phyloP scores from a whole-genome alignment of 2,888 invertebrate genomes.

The Caenorhabditis parvicauda region DNA sequence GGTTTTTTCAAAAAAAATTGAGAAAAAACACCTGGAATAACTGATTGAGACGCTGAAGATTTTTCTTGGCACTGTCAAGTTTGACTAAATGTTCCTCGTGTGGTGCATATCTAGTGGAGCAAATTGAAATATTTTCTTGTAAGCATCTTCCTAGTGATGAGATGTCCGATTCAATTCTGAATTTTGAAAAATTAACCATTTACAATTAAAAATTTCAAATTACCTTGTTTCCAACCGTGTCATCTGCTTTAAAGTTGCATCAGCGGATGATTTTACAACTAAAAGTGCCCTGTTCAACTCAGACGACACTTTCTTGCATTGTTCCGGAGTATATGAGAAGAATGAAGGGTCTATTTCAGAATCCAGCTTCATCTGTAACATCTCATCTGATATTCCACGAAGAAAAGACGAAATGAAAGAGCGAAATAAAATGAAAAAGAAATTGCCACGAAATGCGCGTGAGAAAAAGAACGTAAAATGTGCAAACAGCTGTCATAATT shows the following conservation, averaged over 20 bases:
- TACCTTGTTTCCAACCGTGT: conserved; percentile 23
- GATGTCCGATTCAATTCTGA: conserved; percentile 25
- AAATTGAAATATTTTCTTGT: conserved; percentile 27
- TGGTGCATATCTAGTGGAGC: conserved; percentile 22
- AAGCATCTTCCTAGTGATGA: conserved; percentile 15
- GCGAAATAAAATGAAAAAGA: too few species aligned
- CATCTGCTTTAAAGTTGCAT: conserved; percentile 22
- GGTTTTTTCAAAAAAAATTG: not conserved
- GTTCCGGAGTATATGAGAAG: too few species aligned
- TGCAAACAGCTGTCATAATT: too few species aligned
- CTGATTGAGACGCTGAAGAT: conserved; percentile 18
- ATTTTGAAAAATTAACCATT: not conserved
- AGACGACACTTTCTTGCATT: too few species aligned
- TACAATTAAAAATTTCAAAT: not conserved
- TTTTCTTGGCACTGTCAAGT: conserved; percentile 21
- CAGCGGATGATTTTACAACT: too few species aligned
- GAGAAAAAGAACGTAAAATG: too few species aligned
- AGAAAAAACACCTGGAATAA: conserved; percentile 7
- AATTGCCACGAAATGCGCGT: too few species aligned
- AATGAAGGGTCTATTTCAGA: too few species aligned
- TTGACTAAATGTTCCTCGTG: conserved; percentile 29
- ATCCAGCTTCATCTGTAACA: too few species aligned
- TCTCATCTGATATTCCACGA: too few species aligned
- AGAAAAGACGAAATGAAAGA: too few species aligned
- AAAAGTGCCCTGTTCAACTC: too few species aligned